A percentile compares a stretch with the other conserved stretches of the same genome.
Evolutionary conservation across 1,140 invertebrate species (phyloP).

Genomic region (Bathynomus jamesi): DNA sequence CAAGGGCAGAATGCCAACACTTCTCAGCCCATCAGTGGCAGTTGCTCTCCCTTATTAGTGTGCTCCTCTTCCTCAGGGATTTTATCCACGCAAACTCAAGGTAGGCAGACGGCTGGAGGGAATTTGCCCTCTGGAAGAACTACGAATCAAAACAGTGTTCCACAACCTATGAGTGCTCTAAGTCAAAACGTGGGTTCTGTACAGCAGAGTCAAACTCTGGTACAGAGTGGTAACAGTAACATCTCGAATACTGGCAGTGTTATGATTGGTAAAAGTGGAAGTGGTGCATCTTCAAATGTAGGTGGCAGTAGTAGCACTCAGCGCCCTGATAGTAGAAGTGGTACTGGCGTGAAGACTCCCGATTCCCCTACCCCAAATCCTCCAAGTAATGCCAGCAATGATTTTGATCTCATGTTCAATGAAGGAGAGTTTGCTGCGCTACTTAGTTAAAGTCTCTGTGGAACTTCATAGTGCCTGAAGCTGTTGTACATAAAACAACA

Average conservation of each 20-base stretch:
- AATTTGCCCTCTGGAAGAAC: background rate
- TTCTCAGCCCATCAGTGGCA: background rate
- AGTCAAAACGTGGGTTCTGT: background rate
- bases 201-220: background rate
- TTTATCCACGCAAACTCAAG: background rate
- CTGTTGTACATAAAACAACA: background rate
- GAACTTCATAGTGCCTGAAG: background rate
- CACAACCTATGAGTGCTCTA: background rate
- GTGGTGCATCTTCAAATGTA: background rate
- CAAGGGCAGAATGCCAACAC: background rate
- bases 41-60: background rate
- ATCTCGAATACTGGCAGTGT: background rate
- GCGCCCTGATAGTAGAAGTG: background rate
- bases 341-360: background rate
- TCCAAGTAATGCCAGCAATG: background rate
- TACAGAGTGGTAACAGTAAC: background rate
- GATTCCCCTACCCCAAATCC: background rate
- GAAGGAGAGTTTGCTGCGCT: background rate
- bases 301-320: background rate
- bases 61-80: background rate
- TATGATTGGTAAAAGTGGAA: background rate
- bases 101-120: no score
- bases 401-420: background rate
- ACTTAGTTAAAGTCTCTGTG: background rate
- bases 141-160: background rate